Evolutionary conservation across 2,113 vertebrate species (phyloP).

Genomic region (Mobula birostris): DNA sequence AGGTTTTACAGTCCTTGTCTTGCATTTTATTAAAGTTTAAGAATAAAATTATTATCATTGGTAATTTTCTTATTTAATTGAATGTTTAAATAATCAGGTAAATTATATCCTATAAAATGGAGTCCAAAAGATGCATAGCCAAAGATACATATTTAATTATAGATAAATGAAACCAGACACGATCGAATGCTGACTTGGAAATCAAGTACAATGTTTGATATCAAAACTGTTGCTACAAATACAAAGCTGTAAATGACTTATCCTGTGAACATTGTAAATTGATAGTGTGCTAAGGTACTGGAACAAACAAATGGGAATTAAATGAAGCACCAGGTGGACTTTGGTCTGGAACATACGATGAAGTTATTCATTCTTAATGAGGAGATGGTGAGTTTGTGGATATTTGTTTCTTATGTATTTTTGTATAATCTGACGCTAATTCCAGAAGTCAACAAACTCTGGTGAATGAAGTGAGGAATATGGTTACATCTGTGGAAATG

Average conservation of each 20-base stretch:
- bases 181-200: constrained; percentile 4
- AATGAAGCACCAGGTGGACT: constrained; percentile 40
- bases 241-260: constrained; percentile 45
- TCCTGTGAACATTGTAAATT: constrained; percentile 43
- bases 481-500: neutral
- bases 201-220: constrained; percentile 39
- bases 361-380: neutral
- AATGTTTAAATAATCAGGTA: neutral
- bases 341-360: constrained; percentile 38
- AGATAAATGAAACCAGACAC: neutral
- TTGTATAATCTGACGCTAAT: neutral
- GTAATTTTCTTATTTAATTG: neutral
- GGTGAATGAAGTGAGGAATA: neutral
- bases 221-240: constrained; percentile 36
- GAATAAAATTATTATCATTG: neutral
- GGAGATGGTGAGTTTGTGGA: neutral
- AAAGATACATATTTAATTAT: neutral
- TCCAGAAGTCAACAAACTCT: neutral
- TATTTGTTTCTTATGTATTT: neutral
- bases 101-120: neutral
- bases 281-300: constrained; percentile 44
- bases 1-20: neutral
- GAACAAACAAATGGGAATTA: constrained; percentile 44
- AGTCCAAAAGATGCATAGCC: neutral
- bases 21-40: neutral